Percentiles rank a stretch among this genome's conserved stretches.
These are phyloP conservation scores for Leptinotarsa lineolata DNA, from an alignment of 1,140 invertebrate genomes.

Conservation along the genomic window DNA sequence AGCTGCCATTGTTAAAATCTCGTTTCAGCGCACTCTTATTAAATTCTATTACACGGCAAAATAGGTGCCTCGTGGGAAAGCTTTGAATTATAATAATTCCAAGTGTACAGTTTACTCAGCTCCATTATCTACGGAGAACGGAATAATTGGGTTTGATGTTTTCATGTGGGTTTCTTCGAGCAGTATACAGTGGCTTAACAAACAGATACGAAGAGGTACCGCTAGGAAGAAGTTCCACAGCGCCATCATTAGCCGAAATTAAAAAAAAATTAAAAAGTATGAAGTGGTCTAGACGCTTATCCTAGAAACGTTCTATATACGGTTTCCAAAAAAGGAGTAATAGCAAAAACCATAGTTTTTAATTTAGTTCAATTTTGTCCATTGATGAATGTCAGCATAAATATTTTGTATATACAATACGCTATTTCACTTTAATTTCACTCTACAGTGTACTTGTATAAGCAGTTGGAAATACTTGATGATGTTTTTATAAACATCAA, in stretches of 20 bases:
- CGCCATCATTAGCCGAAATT: neutral
- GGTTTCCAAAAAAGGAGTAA: too few relatives aligned
- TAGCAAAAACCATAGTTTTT: too few relatives aligned
- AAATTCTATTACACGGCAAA: constrained; percentile 6
- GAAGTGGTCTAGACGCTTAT: too few relatives aligned
- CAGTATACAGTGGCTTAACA: neutral
- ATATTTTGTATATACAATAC: too few relatives aligned
- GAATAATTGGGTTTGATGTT: neutral
- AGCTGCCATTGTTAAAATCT: constrained; percentile 1
- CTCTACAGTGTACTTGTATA: too few relatives aligned
- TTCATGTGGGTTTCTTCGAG: neutral
- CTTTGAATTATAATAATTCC: constrained; percentile 4
- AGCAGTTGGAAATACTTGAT: too few relatives aligned
- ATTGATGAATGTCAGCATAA: too few relatives aligned
- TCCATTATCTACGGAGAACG: neutral
- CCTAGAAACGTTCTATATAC: neutral
- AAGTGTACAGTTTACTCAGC: neutral
- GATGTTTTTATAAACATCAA: too few relatives aligned
- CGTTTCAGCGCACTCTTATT: neutral
- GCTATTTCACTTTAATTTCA: too few relatives aligned
- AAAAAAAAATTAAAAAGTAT: too few relatives aligned
- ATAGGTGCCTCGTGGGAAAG: constrained; percentile 1
- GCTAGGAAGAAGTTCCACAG: neutral
- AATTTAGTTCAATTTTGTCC: too few relatives aligned
- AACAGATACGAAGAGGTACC: neutral